Conservation (phyloP, 2,797 vertebrate species). For the Stomatorhinus walkeri region DNA sequence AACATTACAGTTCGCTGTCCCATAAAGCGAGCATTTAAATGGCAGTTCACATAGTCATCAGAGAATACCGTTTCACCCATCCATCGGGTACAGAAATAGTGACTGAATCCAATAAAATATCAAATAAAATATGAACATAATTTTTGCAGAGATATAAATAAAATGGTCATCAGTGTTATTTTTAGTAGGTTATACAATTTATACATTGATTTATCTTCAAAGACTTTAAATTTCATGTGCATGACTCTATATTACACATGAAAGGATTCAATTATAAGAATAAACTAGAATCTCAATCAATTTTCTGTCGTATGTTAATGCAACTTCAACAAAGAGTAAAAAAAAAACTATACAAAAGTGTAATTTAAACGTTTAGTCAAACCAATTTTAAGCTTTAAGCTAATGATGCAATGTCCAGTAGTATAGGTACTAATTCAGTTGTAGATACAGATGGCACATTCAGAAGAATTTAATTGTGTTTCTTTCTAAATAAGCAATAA, state of each 20-base stretch:
- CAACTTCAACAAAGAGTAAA: not conserved
- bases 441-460: not conserved
- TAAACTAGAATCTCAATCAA: conserved; percentile 5
- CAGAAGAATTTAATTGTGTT: not conserved
- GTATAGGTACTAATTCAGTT: not conserved
- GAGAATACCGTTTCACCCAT: not conserved
- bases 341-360: conserved; percentile 14
- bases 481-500: not conserved
- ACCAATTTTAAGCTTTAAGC: conserved; percentile 11
- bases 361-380: not conserved
- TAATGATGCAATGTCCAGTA: conserved; percentile 10
- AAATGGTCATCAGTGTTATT: conserved; percentile 2
- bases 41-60: not conserved
- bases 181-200: conserved; percentile 16
- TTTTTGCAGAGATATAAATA: not conserved
- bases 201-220: conserved; percentile 15
- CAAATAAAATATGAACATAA: not conserved
- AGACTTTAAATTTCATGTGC: not conserved
- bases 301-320: conserved; percentile 18
- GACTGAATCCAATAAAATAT: not conserved
- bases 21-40: not conserved
- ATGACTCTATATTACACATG: conserved; percentile 1
- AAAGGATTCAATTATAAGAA: conserved; percentile 12
- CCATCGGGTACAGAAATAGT: not conserved
- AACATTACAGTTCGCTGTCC: not conserved